A percentile compares a stretch with the other conserved stretches of the same genome.
These are phyloP conservation scores for Brachyptera risi DNA, from an alignment of 2,888 invertebrate species.

Conservation along the genomic window DNA sequence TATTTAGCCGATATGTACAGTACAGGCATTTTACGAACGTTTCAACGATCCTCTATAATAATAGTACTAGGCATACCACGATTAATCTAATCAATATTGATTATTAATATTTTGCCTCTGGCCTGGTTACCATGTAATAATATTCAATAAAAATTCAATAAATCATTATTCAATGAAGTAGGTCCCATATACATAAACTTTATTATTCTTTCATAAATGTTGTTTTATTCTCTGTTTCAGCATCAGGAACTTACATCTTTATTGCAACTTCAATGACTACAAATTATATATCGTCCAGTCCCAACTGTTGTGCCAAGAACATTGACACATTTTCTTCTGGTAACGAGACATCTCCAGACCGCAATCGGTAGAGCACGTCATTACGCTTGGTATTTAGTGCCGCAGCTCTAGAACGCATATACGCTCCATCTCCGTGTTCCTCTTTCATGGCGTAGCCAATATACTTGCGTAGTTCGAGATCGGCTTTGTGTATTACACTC, in stretches of 20 bases:
- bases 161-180: no score
- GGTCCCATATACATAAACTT: background rate
- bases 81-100: no score
- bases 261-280: slow-evolving; percentile 15
- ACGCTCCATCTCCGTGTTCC: background rate
- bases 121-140: no score
- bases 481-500: background rate
- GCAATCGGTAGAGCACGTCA: background rate
- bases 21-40: no score
- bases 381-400: background rate
- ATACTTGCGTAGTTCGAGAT: slow-evolving; percentile 1
- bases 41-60: no score
- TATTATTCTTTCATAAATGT: background rate
- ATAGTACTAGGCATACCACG: no score
- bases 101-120: no score
- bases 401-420: background rate
- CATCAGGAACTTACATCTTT: slow-evolving; percentile 23
- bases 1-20: no score
- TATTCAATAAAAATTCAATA: no score
- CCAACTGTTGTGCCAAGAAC: slow-evolving; percentile 6
- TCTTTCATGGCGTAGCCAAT: background rate
- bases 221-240: slow-evolving; percentile 11
- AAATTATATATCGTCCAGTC: background rate
- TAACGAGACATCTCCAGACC: background rate
- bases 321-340: background rate